phyloP scores from a whole-genome alignment of 2,113 vertebrate genomes.

The Myiozetetes cayanensis region DNA sequence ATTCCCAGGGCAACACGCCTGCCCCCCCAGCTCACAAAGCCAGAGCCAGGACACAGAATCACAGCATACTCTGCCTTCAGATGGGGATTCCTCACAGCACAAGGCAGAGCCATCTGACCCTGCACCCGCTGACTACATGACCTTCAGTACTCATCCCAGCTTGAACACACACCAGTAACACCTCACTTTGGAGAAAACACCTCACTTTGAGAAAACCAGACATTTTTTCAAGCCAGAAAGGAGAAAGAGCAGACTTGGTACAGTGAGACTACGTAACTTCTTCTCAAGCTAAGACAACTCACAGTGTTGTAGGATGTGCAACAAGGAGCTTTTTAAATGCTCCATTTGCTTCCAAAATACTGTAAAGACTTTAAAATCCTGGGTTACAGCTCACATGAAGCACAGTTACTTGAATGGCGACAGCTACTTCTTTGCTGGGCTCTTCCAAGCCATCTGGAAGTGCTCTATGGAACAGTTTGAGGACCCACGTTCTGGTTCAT shows the following conservation, averaged over 20 bases:
- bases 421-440: background rate
- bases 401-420: background rate
- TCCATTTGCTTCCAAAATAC: background rate
- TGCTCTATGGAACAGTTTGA: background rate
- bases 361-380: background rate
- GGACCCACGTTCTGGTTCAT: background rate
- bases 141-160: background rate
- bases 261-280: background rate
- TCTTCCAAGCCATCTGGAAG: constrained; percentile 38
- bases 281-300: background rate
- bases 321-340: background rate
- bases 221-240: background rate
- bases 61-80: background rate
- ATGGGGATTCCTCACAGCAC: background rate
- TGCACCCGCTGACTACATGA: background rate
- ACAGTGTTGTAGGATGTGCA: background rate
- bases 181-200: background rate
- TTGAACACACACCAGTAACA: background rate
- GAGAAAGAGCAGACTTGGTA: background rate
- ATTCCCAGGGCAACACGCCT: background rate
- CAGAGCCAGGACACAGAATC: background rate
- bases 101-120: background rate
- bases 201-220: background rate
- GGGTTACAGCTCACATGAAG: background rate
- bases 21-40: background rate